Evolutionary conservation across 2,888 invertebrate species (phyloP), one percentile per base, ranked within the genome.

Genomic region (Spodoptera littoralis): DNA sequence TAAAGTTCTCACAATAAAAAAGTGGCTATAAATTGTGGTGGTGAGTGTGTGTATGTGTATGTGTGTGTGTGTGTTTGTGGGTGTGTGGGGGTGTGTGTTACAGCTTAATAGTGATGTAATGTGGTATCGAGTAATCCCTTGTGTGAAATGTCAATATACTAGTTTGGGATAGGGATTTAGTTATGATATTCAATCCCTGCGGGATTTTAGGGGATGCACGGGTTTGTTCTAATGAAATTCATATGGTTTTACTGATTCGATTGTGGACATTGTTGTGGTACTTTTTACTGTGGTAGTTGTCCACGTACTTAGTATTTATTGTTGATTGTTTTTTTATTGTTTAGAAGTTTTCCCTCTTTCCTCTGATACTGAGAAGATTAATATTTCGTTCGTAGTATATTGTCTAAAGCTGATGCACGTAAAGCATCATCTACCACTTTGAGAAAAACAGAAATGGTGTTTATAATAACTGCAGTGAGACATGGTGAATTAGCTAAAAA

Each of bases 1-100:
- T 94, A 90, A 84, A 82, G 84, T 92, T 92, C 92, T 88, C 92
- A 90, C 90, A 88, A 86, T 88, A 82, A 83, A 85, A 82, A 82
- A 78, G 36, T 70, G 76, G 71, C 77, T 74, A 81, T 82, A 78
- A 80, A 77, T 83, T 69, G 53, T 65, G 46, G 18, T 18, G 45
- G 49, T 41, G 48, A 64, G 27, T 11, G 51, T 41, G 13, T 58
- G 44, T 22, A 13, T n/a, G n/a, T n/a, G n/a, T n/a, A n/a, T n/a
- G n/a, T 60, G 48, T 12, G 55, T 12, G 52, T 42, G 47, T 42
- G 56, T 52, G 41, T 60, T 9, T 58, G 12, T 56, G 46, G 50
- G 56, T 43, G 60, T 70, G 52, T 61, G 68, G 67, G 76, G 58
- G 77, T 75, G 73, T 77, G 60, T 36, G 48, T 72, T 65, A 70